These are phyloP conservation scores for Theretra japonica DNA, from an alignment of 2,888 invertebrate species.

Conservation along the genomic window DNA sequence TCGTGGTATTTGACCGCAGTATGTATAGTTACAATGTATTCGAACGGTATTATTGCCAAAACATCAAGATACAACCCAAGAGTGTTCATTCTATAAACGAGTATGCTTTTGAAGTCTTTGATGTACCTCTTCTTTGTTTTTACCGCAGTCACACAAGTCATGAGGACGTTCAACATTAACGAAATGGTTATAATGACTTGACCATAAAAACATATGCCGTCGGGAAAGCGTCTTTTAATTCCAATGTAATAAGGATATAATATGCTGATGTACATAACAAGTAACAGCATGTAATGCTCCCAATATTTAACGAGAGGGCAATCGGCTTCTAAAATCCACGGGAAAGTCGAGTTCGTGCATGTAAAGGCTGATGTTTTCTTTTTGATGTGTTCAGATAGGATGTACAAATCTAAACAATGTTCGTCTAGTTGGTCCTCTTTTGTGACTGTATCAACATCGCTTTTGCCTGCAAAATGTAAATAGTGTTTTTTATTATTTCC, in stretches of 20 bases:
- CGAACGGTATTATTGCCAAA: conserved; percentile 77
- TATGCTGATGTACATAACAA: conserved; percentile 73
- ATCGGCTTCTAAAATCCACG: conserved; percentile 79
- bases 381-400: conserved; percentile 76
- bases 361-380: conserved; percentile 69
- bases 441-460: conserved; percentile 59
- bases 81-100: conserved; percentile 73
- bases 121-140: conserved; percentile 74
- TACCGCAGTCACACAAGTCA: conserved; percentile 77
- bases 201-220: conserved; percentile 65
- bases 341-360: conserved; percentile 68
- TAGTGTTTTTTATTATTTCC: not conserved
- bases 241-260: conserved; percentile 81
- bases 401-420: conserved; percentile 74
- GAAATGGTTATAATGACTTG: conserved; percentile 72
- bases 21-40: conserved; percentile 76
- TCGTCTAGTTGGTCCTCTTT: conserved; percentile 69
- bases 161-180: conserved; percentile 70
- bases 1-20: conserved; percentile 64
- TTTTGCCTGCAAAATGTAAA: conserved; percentile 54
- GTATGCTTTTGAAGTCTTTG: conserved; percentile 64
- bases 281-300: conserved; percentile 73
- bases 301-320: conserved; percentile 77
- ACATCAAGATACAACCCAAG: conserved; percentile 81
- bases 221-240: conserved; percentile 68